A percentile compares a stretch with the other conserved stretches of the same genome.
phyloP scores from a whole-genome alignment of 2,797 vertebrate genomes.

The Pteropus rufus region DNA sequence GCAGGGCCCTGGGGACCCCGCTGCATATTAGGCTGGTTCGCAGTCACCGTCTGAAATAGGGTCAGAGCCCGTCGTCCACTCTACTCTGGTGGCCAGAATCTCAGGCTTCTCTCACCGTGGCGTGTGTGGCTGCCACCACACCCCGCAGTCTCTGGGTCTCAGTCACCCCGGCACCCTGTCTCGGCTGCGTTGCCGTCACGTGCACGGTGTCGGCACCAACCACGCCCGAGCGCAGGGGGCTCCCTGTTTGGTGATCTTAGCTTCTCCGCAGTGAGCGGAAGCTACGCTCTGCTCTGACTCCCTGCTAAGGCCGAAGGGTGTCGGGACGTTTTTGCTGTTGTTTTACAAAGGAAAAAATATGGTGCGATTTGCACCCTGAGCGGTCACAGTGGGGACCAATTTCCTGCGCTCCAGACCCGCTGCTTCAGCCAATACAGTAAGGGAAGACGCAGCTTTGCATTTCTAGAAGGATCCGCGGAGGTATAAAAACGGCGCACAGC shows the following conservation, averaged over 20 bases:
- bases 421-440: constrained; percentile 82
- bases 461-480: constrained; percentile 82
- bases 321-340: neutral
- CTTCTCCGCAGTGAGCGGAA: constrained; percentile 60
- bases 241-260: constrained; percentile 23
- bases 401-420: constrained; percentile 80
- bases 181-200: neutral
- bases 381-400: constrained; percentile 82
- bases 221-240: neutral
- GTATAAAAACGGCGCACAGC: constrained; percentile 77
- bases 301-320: constrained; percentile 65
- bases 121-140: fast-evolving
- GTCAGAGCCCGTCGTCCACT: neutral
- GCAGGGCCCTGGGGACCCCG: too few relatives aligned
- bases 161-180: neutral
- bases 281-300: constrained; percentile 58
- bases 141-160: neutral
- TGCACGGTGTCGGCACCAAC: neutral
- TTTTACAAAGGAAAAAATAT: constrained; percentile 78
- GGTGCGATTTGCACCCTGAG: constrained; percentile 77
- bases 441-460: constrained; percentile 78
- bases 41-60: neutral
- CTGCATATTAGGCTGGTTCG: neutral
- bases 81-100: fast-evolving
- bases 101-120: fast-evolving